Evolutionary conservation across 2,113 vertebrate genomes (phyloP), one percentile per base, ranked within the genome.

Genomic region (Heloderma charlesbogerti): DNA sequence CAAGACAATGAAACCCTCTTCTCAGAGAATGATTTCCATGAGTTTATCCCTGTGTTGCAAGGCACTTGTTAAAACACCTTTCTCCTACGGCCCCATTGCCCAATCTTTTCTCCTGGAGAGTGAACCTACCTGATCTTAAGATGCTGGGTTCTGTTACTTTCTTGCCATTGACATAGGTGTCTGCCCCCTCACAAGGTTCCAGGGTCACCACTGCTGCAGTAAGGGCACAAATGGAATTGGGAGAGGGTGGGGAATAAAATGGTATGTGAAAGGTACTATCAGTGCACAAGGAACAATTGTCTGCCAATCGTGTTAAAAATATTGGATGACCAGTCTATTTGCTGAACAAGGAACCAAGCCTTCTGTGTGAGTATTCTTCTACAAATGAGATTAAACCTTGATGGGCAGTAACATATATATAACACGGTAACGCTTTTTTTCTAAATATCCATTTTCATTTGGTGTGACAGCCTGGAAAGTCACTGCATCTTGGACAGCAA

Each of bases 111-210:
- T 22, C 10, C 0, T 1, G n/a, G 57, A 16, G 6, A 2, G 1
- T 80, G 34, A 34, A 94, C 95, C 8, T 95, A 99, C 99, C 99
- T 98, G 99, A 99, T 95, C 97, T 98, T 83, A 99, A 98, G 91
- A 99, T 84, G 71, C 98, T 99, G 78, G 98, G 95, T 93, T 99
- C 99, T 0, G 98, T 98, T 96, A 99, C 98, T 93, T 98, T 98
- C 96, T 99, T 99, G 89, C 99, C 99, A 0, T 99, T 99, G 93
- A 99, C 99, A 0, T 99, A 99, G 2, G 98, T 99, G 96, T 99
- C 98, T 1, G 99, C 98, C 2, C 97, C 99, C 84, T 99, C 99
- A 51, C 99, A 99, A 1, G 99, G 99, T 95, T 99, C 98, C 45
- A 99, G 96, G 84, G 99, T 98, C 82, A 99, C 99, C 79, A 98